Evolutionary conservation across 1,140 invertebrate genomes (phyloP), one percentile per base, ranked within the genome.

Genomic region (Octopus sinensis): DNA sequence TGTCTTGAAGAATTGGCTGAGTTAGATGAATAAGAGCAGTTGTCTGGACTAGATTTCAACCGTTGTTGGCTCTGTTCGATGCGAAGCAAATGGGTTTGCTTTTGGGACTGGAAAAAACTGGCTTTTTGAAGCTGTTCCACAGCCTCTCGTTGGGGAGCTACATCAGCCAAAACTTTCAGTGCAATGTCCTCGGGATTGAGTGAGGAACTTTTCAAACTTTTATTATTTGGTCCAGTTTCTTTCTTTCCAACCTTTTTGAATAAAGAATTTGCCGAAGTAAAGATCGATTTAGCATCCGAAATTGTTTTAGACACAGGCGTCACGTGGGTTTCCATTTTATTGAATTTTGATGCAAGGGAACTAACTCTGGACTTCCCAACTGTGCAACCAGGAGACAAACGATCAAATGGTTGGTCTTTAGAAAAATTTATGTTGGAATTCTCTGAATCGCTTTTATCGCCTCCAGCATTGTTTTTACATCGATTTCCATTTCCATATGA

Each of bases 121-220:
- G 87, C 81, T 68, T 82, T 84, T 82, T 89, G 88, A 83, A 88
- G 83, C 10, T 81, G 76, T 79, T 89, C 87, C 9, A 89, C 84
- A 54, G 85, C 85, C 76, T 81, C 84, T 76, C 85, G 85, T 54
- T 88, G 82, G 23, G 54, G 81, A 13, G 85, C 84, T 17, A 88
- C 86, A 82, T 89, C 88, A n/a, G 83, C 85, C 84, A 88, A 83
- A 43, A 89, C 85, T 68, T 86, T 86, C 78, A 85, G 79, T 4
- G 88, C 88, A 73, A 89, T 82, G 51, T 88, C 85, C 54, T 87
- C 82, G 53, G 85, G 86, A 79, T 84, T 83, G 56, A 86, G 76
- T 17, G 75, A 62, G 30, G 68, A 6, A 73, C 4, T n/a, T 10
- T 6, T 6, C 0, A 23, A 23, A 17, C 68, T 73, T 23, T 73